Evolutionary conservation across 1,140 invertebrate genomes (phyloP), one percentile per base, ranked within the genome.

Genomic region (Macrobrachium nipponense): DNA sequence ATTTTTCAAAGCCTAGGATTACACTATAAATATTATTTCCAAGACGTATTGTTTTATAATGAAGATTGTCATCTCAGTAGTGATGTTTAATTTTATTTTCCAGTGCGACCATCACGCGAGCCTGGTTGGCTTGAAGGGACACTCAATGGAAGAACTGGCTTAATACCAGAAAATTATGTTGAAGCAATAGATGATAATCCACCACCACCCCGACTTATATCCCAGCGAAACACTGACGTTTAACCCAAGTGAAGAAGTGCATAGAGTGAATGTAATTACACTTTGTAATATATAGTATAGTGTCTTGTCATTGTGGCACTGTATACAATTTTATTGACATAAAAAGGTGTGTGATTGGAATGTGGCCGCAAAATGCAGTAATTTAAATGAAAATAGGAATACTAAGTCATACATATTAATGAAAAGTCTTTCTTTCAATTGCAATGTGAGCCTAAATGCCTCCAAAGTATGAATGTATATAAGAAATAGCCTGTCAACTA

Each of bases 131-230:
- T 99, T 88, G 96, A 98, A 91, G 98, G 98, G 77, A 96, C 96
- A 36, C 92, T 99, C 83, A 97, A 98, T 92, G 98, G 98, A 73
- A 96, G 96, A 92, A 96, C 95, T 59, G 98, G 98, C 66, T 93
- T 99, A 66, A 95, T 99, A 91, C 98, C 98, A 79, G 96, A 98
- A 91, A 99, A 99, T 92, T 99, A 99, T 92, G 97, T 99, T 18
- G 97, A 99, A 92, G 94, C 95, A 87, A 92, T 96, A 15, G 88
- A 89, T 66, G 90, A 89, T 59, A 89, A 89, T 58, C 81, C 82
- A 17, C 80, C 86, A 23, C 81, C 81, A 36, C 86, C 88, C 43
- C 83, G 75, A 36, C 78, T 82, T 12, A 73, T 88, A 62, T 64
- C 82, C 75, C 87, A 86, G 43, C 75, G 87, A 51, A 88, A 88